Evolutionary conservation across 1,140 invertebrate genomes (phyloP).

Genomic region (Drosophila biarmipes): DNA sequence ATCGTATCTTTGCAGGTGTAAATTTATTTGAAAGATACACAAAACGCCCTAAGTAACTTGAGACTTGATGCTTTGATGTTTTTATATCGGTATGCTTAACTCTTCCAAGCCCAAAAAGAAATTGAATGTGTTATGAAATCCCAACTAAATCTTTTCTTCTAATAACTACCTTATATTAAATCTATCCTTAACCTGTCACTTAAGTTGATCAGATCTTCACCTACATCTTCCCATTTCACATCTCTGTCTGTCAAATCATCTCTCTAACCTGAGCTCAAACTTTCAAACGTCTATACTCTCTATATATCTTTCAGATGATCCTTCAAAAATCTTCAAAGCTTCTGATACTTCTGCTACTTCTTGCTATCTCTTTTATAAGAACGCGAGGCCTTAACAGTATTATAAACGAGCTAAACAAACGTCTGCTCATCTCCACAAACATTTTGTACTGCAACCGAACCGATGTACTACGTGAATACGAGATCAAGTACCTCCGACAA

Average conservation of each 20-base stretch:
- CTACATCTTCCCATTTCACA: background rate
- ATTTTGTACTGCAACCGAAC: constrained; percentile 32
- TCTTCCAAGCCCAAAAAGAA: background rate
- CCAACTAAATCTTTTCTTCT: no score
- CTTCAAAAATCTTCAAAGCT: background rate
- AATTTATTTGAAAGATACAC: constrained; percentile 9
- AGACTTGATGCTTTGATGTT: no score
- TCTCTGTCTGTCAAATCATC: background rate
- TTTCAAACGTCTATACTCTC: background rate
- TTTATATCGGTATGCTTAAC: background rate
- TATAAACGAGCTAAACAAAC: constrained; percentile 49
- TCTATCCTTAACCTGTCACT: background rate
- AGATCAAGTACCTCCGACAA: constrained; percentile 7
- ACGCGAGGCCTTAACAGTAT: constrained; percentile 4
- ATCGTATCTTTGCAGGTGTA: constrained; percentile 4
- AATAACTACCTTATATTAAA: no score
- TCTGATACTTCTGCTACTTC: constrained; percentile 18
- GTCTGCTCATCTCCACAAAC: constrained; percentile 31
- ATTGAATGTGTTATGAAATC: no score
- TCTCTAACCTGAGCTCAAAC: background rate
- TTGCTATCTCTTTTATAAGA: background rate
- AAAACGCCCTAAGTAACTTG: background rate
- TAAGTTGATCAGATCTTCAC: background rate
- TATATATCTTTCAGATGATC: constrained; percentile 59
- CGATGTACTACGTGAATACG: background rate